Evolutionary conservation across 2,797 vertebrate species (phyloP).

Genomic region (Chelmon rostratus): DNA sequence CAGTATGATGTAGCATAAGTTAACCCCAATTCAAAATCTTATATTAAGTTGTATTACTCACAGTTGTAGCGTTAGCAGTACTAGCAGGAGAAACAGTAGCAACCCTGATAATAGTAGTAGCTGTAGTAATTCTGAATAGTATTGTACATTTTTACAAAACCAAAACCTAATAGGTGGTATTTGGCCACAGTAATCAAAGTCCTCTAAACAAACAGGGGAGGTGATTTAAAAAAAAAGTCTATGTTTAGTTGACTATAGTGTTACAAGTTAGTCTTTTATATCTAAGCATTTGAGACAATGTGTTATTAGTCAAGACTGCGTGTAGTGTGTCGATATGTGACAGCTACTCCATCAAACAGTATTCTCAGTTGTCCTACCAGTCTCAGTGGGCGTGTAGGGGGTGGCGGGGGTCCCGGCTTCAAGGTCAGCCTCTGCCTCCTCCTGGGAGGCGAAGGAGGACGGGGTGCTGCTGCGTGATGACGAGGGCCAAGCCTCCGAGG

Average conservation of each 20-base stretch:
- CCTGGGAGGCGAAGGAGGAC: conserved; percentile 82
- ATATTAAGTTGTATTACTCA: neutral
- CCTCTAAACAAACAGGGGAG: neutral
- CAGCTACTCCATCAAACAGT: neutral
- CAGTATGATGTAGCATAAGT: neutral
- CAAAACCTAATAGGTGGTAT: neutral
- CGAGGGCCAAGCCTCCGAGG: conserved; percentile 81
- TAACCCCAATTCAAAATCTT: neutral
- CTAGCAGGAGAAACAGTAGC: neutral
- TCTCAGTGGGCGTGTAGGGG: conserved; percentile 71
- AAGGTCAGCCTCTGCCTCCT: conserved; percentile 77
- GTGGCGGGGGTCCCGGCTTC: conserved; percentile 70
- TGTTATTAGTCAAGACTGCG: neutral
- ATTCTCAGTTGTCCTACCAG: conserved; percentile 61
- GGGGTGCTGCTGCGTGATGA: conserved; percentile 85
- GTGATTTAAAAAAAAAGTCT: neutral
- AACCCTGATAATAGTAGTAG: neutral
- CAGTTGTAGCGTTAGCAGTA: neutral
- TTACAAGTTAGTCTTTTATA: neutral
- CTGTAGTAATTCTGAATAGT: neutral
- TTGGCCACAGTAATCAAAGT: neutral
- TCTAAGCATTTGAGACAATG: neutral
- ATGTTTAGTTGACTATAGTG: neutral
- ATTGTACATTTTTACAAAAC: neutral
- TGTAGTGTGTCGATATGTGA: neutral